A percentile compares a stretch with the other conserved stretches of the same genome.
Evolutionary conservation across 2,113 vertebrate genomes (phyloP).

Genomic region (Lycaon pictus): DNA sequence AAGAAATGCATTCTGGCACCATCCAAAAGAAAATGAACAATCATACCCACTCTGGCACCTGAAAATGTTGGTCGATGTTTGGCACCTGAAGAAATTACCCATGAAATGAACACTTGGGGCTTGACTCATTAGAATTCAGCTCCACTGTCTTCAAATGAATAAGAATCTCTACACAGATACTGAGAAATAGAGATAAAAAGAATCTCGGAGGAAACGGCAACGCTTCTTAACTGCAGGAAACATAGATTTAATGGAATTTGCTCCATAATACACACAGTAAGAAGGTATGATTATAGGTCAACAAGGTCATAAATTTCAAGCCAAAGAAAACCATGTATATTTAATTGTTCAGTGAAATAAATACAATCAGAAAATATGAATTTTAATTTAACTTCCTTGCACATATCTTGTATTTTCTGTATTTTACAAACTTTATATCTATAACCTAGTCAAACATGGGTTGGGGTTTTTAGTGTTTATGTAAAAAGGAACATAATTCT

Average conservation of each 20-base stretch:
- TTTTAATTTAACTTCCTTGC: conserved; percentile 38
- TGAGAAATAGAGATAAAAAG: conserved; percentile 63
- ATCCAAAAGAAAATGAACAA: conserved; percentile 48
- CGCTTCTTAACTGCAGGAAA: not conserved
- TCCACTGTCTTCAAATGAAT: conserved; percentile 18
- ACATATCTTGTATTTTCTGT: not conserved
- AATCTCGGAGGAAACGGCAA: conserved; percentile 13
- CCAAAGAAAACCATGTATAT: not conserved
- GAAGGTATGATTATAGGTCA: not conserved
- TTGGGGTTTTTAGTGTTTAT: not conserved
- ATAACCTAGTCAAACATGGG: not conserved
- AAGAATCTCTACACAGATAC: conserved; percentile 65
- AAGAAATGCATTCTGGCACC: not conserved
- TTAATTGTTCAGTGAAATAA: conserved; percentile 43
- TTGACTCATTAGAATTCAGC: conserved; percentile 62
- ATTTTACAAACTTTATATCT: not conserved
- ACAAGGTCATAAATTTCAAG: not conserved
- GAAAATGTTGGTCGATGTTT: conserved; percentile 55
- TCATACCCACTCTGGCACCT: not conserved
- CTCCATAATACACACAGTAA: not conserved
- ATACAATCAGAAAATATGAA: not conserved
- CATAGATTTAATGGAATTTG: conserved; percentile 18
- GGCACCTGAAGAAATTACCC: conserved; percentile 74
- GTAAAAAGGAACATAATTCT: not conserved
- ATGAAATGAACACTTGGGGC: conserved; percentile 63